phyloP scores from a whole-genome alignment of 2,113 vertebrate genomes.

The Gambusia holbrooki region DNA sequence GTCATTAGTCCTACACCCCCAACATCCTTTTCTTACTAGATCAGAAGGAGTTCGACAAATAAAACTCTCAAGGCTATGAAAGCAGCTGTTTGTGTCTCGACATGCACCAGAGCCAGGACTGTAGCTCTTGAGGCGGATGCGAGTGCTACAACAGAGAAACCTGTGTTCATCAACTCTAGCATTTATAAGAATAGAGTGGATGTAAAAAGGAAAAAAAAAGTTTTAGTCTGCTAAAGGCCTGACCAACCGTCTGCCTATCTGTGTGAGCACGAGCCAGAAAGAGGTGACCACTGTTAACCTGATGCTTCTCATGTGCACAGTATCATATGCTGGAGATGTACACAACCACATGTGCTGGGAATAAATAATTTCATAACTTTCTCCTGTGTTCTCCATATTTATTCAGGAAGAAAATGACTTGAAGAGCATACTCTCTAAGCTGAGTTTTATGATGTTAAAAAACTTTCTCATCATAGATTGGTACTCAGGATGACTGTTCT shows the following conservation, averaged over 20 bases:
- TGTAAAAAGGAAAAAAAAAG: constrained; percentile 13
- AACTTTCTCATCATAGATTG: too few relatives aligned
- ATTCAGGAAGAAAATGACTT: not conserved
- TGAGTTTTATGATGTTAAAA: too few relatives aligned
- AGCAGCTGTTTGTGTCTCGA: constrained; percentile 39
- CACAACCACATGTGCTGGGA: constrained; percentile 79
- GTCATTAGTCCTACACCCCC: constrained; percentile 56
- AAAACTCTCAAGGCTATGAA: constrained; percentile 34
- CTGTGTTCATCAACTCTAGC: constrained; percentile 44
- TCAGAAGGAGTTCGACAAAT: constrained; percentile 39
- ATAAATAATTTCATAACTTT: constrained; percentile 83
- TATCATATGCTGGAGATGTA: constrained; percentile 78
- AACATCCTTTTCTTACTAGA: constrained; percentile 43
- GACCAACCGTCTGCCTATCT: constrained; percentile 40
- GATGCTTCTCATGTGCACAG: constrained; percentile 77
- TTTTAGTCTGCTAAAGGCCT: constrained; percentile 43
- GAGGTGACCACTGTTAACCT: constrained; percentile 71
- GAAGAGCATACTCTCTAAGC: too few relatives aligned
- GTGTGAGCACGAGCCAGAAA: constrained; percentile 49
- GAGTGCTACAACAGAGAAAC: constrained; percentile 33
- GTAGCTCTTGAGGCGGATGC: constrained; percentile 55
- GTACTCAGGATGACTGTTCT: too few relatives aligned
- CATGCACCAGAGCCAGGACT: constrained; percentile 63
- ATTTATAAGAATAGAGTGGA: constrained; percentile 23
- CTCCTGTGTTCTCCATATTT: constrained; percentile 8